phyloP scores from a whole-genome alignment of 2,797 vertebrate genomes.

The Smutsia gigantea region DNA sequence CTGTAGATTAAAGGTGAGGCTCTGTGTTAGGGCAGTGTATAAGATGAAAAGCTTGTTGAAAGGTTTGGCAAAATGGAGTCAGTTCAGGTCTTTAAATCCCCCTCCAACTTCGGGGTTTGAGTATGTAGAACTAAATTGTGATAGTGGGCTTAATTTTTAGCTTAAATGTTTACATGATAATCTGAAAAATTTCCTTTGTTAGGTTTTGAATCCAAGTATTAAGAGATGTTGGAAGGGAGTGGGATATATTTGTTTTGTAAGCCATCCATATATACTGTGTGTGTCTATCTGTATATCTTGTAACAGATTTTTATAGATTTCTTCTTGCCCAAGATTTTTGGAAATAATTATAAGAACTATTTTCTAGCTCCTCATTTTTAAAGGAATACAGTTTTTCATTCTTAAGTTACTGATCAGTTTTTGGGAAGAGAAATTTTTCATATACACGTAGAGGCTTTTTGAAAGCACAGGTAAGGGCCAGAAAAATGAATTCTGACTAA shows the following conservation, averaged over 20 bases:
- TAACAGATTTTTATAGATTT: slow-evolving; percentile 25
- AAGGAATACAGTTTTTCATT: slow-evolving; percentile 41
- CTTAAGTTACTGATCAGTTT: background rate
- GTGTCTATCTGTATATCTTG: background rate
- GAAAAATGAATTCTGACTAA: slow-evolving; percentile 55
- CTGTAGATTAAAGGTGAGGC: slow-evolving; percentile 61
- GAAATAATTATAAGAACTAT: background rate
- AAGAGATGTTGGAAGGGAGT: background rate
- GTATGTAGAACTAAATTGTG: slow-evolving; percentile 35
- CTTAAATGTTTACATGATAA: slow-evolving; percentile 39
- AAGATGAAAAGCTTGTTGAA: slow-evolving; percentile 55
- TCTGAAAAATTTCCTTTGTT: slow-evolving; percentile 33
- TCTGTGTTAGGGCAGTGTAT: background rate
- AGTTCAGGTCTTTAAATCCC: slow-evolving; percentile 29
- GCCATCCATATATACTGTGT: background rate
- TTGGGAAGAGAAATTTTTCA: background rate
- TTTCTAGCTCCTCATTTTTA: slow-evolving; percentile 49
- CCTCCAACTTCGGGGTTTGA: slow-evolving; percentile 30
- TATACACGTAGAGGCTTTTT: background rate
- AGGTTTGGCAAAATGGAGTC: background rate
- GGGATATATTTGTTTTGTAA: background rate
- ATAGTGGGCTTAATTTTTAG: slow-evolving; percentile 54
- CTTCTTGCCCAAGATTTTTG: slow-evolving; percentile 33
- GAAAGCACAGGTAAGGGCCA: background rate
- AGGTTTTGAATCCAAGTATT: slow-evolving; percentile 50